Evolutionary conservation across 1,140 invertebrate species (phyloP), one percentile per base, ranked within the genome.

Genomic region (Drosophila tsacasi): DNA sequence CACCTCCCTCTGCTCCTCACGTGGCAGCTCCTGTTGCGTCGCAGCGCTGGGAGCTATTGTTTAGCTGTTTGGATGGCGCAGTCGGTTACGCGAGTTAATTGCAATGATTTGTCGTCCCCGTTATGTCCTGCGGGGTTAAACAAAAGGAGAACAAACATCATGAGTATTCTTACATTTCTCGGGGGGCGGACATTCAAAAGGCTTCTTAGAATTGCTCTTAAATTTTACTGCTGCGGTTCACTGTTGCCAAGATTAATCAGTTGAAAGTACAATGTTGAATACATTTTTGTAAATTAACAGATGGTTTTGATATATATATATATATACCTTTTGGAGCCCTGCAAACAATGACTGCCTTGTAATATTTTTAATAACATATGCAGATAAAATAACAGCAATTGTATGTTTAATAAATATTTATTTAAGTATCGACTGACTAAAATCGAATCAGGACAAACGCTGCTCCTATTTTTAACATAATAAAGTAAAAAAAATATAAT

Each of bases 61-160:
- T 82, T 54, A 59, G 54, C 50, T 78, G 52, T 55, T 67, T 17
- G 35, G 40, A 7, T 30, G 49, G 54, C 80, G 63, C 74, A 44
- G 63, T 60, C 54, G 83, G 74, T 75, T 86, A 75, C 71, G 65
- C 79, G 74, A 86, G 69, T 86, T 85, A 86, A 85, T 85, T 86
- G 82, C 83, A 79, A 68, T 81, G 83, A 86, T 85, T 85, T 85
- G 76, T 83, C 76, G 71, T 80, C 60, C 76, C 68, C 37, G 81
- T 81, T 84, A 35, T 58, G 58, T 83, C 72, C 81, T 83, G 77
- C 37, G 65, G 47, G n/a, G 46, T 42, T 58, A 39, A 66, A 50
- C 58, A 40, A 67, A 58, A 21, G 32, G 55, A 49, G 61, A 40
- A 62, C 13, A 50, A 58, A 60, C 32, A 66, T 37, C 44, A 67